Conservation (phyloP, 2,888 invertebrate species). For the Morpho deidamia region DNA sequence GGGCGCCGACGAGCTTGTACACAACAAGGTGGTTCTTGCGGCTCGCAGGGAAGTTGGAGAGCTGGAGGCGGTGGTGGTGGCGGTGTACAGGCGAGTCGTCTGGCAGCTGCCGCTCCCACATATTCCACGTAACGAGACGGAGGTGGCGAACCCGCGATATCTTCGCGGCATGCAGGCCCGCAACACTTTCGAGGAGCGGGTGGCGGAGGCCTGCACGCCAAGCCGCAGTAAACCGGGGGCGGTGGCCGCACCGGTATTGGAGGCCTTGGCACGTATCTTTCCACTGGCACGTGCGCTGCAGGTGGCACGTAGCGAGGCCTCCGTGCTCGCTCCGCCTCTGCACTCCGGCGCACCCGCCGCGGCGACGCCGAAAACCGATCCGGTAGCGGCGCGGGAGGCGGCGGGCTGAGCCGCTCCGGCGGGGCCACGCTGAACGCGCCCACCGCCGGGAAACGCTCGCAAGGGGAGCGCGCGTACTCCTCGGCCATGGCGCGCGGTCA, state of each 20-base stretch:
- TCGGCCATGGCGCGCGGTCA: constrained; percentile 76
- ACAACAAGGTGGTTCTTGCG: constrained; percentile 76
- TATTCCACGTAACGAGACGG: constrained; percentile 80
- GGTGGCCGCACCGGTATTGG: constrained; percentile 66
- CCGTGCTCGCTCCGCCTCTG: constrained; percentile 82
- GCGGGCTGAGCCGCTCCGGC: constrained; percentile 81
- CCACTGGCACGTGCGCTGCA: constrained; percentile 84
- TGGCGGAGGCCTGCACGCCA: constrained; percentile 66
- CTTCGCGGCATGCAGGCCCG: constrained; percentile 68
- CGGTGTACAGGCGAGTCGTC: constrained; percentile 75
- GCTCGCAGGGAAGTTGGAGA: constrained; percentile 68
- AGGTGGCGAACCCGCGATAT: constrained; percentile 61
- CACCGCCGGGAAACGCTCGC: constrained; percentile 76
- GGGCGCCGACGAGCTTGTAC: constrained; percentile 77
- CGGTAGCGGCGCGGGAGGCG: constrained; percentile 81
- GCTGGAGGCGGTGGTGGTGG: constrained; percentile 71
- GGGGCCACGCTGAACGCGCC: constrained; percentile 80
- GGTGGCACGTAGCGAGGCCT: constrained; percentile 82
- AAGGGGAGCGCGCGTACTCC: constrained; percentile 74
- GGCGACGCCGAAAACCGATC: constrained; percentile 76
- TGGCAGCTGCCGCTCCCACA: constrained; percentile 80
- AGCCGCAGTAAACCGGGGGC: constrained; percentile 76
- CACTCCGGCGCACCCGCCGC: constrained; percentile 81
- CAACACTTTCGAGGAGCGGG: constrained; percentile 64
- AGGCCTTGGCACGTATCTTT: constrained; percentile 83